These are phyloP conservation scores for Hippocampus comes DNA, from an alignment of 2,113 vertebrate species.

Conservation along the genomic window DNA sequence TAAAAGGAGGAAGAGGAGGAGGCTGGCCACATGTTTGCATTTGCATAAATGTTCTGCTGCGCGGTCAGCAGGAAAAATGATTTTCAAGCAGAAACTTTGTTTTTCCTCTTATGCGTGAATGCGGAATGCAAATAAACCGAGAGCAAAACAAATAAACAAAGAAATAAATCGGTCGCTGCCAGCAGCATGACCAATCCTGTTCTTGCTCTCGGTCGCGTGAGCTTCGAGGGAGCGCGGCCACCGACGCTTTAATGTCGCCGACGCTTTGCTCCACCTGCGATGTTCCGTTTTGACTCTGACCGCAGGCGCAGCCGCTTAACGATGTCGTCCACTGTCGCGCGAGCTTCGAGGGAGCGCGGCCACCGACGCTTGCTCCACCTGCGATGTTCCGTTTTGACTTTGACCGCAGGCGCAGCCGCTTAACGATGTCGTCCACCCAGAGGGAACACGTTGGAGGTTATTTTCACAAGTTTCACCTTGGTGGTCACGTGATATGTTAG, in stretches of 20 bases:
- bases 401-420: background rate
- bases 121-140: background rate
- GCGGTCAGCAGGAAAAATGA: background rate
- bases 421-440: background rate
- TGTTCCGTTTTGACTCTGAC: background rate
- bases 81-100: background rate
- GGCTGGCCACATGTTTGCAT: background rate
- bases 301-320: background rate
- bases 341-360: background rate
- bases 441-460: background rate
- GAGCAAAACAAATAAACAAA: constrained; percentile 3
- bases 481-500: background rate
- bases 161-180: background rate
- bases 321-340: background rate
- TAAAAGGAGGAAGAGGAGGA: background rate
- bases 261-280: background rate
- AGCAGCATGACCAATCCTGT: background rate
- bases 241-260: background rate
- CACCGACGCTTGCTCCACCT: background rate
- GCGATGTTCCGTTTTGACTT: background rate
- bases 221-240: background rate
- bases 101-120: background rate
- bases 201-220: background rate
- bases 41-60: background rate
- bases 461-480: background rate